Percentiles rank a stretch among this genome's conserved stretches.
Evolutionary conservation across 2,888 invertebrate genomes (phyloP).

Genomic region (Macaria liturata): DNA sequence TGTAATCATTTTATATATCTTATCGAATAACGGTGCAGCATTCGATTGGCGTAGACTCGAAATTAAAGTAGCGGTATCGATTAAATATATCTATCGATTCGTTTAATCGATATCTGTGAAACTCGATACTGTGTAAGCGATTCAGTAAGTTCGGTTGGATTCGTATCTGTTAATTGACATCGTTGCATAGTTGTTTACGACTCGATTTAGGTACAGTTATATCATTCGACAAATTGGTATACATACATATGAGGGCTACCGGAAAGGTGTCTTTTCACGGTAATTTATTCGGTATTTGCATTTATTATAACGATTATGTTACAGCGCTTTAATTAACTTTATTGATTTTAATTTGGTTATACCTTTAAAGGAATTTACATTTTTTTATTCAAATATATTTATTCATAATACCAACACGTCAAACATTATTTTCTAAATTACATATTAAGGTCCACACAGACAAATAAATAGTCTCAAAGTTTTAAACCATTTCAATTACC

Average conservation of each 20-base stretch:
- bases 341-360: no score
- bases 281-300: not conserved
- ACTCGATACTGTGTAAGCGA: slow-evolving; percentile 20
- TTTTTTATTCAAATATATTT: no score
- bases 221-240: slow-evolving; percentile 11
- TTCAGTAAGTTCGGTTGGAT: slow-evolving; percentile 11
- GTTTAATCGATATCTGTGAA: slow-evolving; percentile 19
- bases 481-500: no score
- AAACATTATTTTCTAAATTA: no score
- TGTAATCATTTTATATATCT: slow-evolving; percentile 16
- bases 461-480: no score
- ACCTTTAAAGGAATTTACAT: no score
- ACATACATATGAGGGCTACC: slow-evolving; percentile 3
- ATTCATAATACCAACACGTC: no score
- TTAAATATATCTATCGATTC: slow-evolving; percentile 17
- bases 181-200: slow-evolving; percentile 14
- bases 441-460: no score
- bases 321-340: no score
- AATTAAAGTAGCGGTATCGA: slow-evolving; percentile 31
- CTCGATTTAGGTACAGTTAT: slow-evolving; percentile 11
- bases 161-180: slow-evolving; percentile 24
- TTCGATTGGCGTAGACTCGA: slow-evolving; percentile 23
- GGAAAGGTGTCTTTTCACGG: slow-evolving; percentile 9
- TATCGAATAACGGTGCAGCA: slow-evolving; percentile 26
- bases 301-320: not conserved